Percentiles rank a stretch among this genome's conserved stretches.
These are phyloP conservation scores for Aldrovandia affinis DNA, from an alignment of 2,797 vertebrate genomes.

Conservation along the genomic window DNA sequence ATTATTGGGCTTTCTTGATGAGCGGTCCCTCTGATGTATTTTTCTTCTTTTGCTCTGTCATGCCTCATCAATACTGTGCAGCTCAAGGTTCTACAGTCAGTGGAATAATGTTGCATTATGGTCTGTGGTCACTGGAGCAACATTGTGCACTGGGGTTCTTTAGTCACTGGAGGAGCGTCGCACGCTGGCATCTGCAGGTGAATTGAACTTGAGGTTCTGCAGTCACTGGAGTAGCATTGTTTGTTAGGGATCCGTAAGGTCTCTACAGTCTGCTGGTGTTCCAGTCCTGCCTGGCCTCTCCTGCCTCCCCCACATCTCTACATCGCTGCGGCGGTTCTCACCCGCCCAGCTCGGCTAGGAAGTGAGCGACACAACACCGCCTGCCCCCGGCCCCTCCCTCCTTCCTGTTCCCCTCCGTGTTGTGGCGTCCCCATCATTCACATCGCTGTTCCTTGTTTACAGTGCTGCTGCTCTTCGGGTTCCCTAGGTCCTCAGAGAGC, in stretches of 20 bases:
- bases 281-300: slow-evolving; percentile 14
- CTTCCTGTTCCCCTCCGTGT: slow-evolving; percentile 23
- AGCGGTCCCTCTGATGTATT: no score
- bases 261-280: slow-evolving; percentile 34
- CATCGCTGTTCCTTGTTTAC: slow-evolving; percentile 50
- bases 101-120: neutral
- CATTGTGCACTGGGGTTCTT: neutral
- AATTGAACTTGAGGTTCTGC: neutral
- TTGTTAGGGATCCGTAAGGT: no score
- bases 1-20: no score
- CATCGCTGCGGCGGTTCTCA: slow-evolving; percentile 29
- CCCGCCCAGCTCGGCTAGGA: neutral
- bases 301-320: no score
- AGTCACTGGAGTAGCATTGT: neutral
- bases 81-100: neutral
- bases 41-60: no score
- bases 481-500: neutral
- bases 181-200: no score
- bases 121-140: neutral
- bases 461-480: slow-evolving; percentile 24
- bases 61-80: no score
- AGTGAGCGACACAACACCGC: slow-evolving; percentile 29
- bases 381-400: slow-evolving; percentile 29
- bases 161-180: no score
- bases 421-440: slow-evolving; percentile 32